A percentile compares a stretch with the other conserved stretches of the same genome.
Evolutionary conservation across 1,140 invertebrate species (phyloP).

Genomic region (Marisa cornuarietis): DNA sequence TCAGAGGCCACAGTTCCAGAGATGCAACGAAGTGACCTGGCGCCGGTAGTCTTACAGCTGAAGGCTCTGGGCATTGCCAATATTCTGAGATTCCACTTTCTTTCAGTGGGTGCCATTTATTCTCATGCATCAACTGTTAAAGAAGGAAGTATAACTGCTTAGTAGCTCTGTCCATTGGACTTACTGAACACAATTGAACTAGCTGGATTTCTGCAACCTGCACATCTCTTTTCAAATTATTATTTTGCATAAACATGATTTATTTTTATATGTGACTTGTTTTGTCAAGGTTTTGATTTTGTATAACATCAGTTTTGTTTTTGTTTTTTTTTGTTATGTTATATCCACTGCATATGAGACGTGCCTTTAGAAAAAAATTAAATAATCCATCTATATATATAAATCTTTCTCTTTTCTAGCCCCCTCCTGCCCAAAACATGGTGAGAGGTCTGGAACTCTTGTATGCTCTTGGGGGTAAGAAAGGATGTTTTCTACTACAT

Average conservation of each 20-base stretch:
- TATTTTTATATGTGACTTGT: no score
- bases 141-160: no score
- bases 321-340: no score
- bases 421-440: constrained; percentile 90
- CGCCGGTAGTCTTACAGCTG: constrained; percentile 86
- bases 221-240: no score
- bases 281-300: no score
- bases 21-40: constrained; percentile 90
- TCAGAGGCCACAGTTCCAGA: constrained; percentile 83
- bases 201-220: no score
- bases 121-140: no score
- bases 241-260: no score
- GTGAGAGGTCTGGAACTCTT: constrained; percentile 86
- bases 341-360: neutral
- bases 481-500: neutral
- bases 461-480: constrained; percentile 78
- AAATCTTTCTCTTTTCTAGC: constrained; percentile 67
- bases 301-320: no score
- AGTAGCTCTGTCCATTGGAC: no score
- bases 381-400: neutral
- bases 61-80: constrained; percentile 97
- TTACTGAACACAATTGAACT: no score
- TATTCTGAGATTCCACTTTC: constrained; percentile 71
- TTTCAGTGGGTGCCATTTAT: constrained; percentile 59
- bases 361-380: neutral